Evolutionary conservation across 2,113 vertebrate genomes (phyloP).

Genomic region (Uria aalge): DNA sequence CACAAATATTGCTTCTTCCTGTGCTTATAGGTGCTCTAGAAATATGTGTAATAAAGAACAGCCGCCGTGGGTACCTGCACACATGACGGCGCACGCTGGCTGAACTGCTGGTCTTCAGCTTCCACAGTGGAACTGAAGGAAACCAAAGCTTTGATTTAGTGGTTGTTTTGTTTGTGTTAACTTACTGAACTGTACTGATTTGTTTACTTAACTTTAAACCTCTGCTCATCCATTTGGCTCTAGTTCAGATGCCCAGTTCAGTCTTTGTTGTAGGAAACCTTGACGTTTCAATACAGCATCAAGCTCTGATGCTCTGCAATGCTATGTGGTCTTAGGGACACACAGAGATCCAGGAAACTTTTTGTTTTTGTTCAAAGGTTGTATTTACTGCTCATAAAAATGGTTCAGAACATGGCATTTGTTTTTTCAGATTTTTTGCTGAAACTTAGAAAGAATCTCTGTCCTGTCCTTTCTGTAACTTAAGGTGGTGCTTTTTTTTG

Average conservation of each 20-base stretch:
- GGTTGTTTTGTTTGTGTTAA: neutral
- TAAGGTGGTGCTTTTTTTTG: neutral
- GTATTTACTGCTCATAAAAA: neutral
- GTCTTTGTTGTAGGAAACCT: neutral
- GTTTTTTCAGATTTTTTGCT: neutral
- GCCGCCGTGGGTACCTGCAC: neutral
- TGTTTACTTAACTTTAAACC: slow-evolving; percentile 3
- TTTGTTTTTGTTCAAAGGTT: neutral
- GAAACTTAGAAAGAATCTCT: neutral
- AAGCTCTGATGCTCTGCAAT: neutral
- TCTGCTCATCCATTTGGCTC: neutral
- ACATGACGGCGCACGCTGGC: fast-evolving
- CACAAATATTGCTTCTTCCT: neutral
- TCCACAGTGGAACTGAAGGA: neutral
- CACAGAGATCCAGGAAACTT: neutral
- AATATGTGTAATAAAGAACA: fast-evolving
- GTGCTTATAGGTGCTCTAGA: neutral
- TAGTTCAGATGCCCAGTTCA: neutral
- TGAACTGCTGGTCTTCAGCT: neutral
- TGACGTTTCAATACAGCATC: neutral
- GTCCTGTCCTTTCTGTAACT: neutral
- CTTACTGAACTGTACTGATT: neutral
- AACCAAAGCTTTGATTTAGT: neutral
- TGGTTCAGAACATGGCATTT: neutral
- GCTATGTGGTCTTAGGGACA: fast-evolving